Base-by-base conservation (phyloP, 1,140 invertebrate genomes). In the Drosophila neocordata region DNA sequence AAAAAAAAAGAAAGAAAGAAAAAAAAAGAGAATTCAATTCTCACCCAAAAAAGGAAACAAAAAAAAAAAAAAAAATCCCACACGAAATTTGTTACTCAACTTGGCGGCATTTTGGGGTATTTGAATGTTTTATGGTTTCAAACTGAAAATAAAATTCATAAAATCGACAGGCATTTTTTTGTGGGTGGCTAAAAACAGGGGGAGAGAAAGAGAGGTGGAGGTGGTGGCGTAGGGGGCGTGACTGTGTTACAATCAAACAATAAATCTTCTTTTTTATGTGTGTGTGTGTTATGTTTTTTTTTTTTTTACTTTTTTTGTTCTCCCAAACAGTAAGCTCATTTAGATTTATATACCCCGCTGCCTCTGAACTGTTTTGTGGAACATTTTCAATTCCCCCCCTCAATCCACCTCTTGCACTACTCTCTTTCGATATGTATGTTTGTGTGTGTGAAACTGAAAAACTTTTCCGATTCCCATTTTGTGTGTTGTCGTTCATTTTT, bases 121-220 rank as follows among this genome's bases (percentile, higher is more conserved):
- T 82, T 78, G 70, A 82, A 82, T 82, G 79, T 82, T 82, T 82
- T 82, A 82, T 82, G 79, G 74, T 82, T 82, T 79, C 75, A 61
- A 82, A 78, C 74, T 67, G 60, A 57, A 78, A 82, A 78, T 78
- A 82, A 82, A 82, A 82, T 81, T 81, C 79, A 81, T 82, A 82
- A 82, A 82, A 77, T 82, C 74, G 73, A 82, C 79, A 51, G 73
- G 55, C 71, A 82, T 74, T 70, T 64, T 65, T 62, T 48, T n/a
- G 31, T 37, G 71, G 52, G 63, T 31, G 68, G 68, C 22, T 57
- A 34, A 4, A n/a, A n/a, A n/a, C n/a, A n/a, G n/a, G n/a, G n/a
- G n/a, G n/a, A n/a, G n/a, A n/a, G n/a, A n/a, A n/a, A n/a, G n/a
- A n/a, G n/a, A n/a, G n/a, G n/a, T n/a, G n/a, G n/a, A n/a, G n/a